These are phyloP conservation scores for Neoniphon sammara DNA, from an alignment of 2,797 vertebrate genomes.

Conservation along the genomic window DNA sequence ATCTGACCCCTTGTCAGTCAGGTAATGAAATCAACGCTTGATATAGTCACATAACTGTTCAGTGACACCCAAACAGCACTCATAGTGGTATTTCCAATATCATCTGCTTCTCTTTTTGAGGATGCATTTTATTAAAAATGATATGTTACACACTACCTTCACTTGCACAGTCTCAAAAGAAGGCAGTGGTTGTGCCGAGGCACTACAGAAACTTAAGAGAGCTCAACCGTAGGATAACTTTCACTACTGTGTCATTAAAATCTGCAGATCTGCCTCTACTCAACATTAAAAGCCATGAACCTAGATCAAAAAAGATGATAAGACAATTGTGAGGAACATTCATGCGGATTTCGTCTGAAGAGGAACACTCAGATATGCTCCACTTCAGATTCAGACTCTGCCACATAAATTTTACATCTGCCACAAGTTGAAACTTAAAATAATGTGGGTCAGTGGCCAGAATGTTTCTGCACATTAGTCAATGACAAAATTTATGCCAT, in stretches of 20 bases:
- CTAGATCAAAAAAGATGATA: background rate
- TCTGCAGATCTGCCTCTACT: background rate
- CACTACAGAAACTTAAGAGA: background rate
- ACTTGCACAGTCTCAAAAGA: background rate
- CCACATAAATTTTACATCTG: background rate
- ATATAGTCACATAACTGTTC: background rate
- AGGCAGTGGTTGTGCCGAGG: background rate
- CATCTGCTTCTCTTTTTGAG: conserved; percentile 9
- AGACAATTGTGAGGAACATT: background rate
- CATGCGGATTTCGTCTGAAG: conserved; percentile 4
- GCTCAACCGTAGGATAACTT: background rate
- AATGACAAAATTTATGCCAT: too few relatives aligned
- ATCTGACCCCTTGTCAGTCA: background rate
- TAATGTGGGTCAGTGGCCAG: background rate
- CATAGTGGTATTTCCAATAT: background rate
- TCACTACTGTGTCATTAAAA: conserved; percentile 5
- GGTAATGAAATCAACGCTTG: background rate
- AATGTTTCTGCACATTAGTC: background rate
- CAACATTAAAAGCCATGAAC: background rate
- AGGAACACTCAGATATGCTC: conserved; percentile 14
- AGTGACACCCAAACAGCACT: background rate
- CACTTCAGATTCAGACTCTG: conserved; percentile 2
- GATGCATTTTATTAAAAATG: conserved; percentile 5
- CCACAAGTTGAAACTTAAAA: conserved; percentile 12
- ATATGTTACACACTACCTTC: background rate